phyloP scores from a whole-genome alignment of 2,888 invertebrate genomes.

The Mimachlamys varia region DNA sequence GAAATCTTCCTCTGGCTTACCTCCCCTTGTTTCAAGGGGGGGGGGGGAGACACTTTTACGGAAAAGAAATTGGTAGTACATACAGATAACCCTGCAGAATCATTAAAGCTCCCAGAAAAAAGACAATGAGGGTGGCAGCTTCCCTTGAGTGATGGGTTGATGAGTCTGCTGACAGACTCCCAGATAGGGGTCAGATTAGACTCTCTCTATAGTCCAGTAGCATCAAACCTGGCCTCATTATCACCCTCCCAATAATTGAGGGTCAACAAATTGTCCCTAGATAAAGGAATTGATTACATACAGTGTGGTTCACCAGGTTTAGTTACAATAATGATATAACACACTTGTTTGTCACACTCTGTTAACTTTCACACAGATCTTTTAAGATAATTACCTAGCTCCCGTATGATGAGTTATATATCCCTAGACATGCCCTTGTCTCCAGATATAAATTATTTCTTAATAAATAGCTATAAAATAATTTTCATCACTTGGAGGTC shows the following conservation, averaged over 20 bases:
- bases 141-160: not conserved
- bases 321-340: not conserved
- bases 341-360: not conserved
- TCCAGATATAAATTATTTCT: too few relatives aligned
- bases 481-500: too few relatives aligned
- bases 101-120: too few relatives aligned
- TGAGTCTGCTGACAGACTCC: not conserved
- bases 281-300: not conserved
- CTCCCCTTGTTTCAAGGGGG: too few relatives aligned
- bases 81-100: too few relatives aligned
- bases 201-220: not conserved
- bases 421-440: too few relatives aligned
- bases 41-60: too few relatives aligned
- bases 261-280: slow-evolving; percentile 11
- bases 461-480: too few relatives aligned
- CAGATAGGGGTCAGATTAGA: slow-evolving; percentile 10
- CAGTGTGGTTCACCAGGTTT: not conserved
- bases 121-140: not conserved
- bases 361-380: too few relatives aligned
- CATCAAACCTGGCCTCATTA: not conserved
- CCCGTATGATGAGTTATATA: too few relatives aligned
- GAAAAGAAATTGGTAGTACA: too few relatives aligned
- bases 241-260: not conserved
- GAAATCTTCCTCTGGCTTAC: too few relatives aligned
- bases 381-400: not conserved